Evolutionary conservation across 2,113 vertebrate genomes (phyloP).

Genomic region (Andinoacara biseriatus): DNA sequence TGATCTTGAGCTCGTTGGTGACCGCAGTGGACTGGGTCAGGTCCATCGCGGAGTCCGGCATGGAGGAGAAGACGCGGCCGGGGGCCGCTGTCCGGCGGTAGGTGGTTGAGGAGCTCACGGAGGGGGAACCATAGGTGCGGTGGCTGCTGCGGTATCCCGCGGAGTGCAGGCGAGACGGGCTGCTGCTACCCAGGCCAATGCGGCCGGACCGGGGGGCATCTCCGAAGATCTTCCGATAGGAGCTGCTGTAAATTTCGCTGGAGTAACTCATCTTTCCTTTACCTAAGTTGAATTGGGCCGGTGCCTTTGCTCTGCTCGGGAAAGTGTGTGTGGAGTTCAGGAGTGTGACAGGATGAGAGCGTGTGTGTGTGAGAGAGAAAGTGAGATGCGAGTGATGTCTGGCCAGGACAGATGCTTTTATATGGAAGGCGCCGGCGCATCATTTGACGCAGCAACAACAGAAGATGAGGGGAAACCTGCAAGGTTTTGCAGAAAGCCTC

Average conservation of each 20-base stretch:
- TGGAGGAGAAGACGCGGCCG: conserved; percentile 73
- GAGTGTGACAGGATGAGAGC: conserved; percentile 58
- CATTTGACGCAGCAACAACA: conserved; percentile 78
- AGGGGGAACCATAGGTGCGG: conserved; percentile 68
- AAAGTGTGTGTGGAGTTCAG: conserved; percentile 39
- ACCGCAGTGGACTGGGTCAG: conserved; percentile 82
- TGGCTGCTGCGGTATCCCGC: conserved; percentile 72
- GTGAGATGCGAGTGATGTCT: conserved; percentile 74
- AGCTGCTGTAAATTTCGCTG: conserved; percentile 79
- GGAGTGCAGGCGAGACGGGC: conserved; percentile 74
- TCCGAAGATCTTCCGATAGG: conserved; percentile 82
- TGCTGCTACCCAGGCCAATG: conserved; percentile 63
- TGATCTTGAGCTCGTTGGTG: conserved; percentile 85
- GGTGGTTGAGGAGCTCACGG: conserved; percentile 61
- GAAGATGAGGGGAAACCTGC: conserved; percentile 74
- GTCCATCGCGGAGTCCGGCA: conserved; percentile 73
- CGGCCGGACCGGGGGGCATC: conserved; percentile 77
- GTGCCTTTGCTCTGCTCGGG: conserved; percentile 29
- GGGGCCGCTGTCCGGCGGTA: conserved; percentile 75
- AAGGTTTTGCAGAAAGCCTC: conserved; percentile 72
- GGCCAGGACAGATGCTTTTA: conserved; percentile 75
- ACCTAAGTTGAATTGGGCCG: conserved; percentile 9
- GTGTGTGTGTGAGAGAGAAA: conserved; percentile 43
- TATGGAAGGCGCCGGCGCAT: conserved; percentile 69
- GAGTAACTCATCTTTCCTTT: conserved; percentile 79